A percentile compares a stretch with the other conserved stretches of the same genome.
phyloP scores from a whole-genome alignment of 2,888 invertebrate species.

The Thalpophila matura region DNA sequence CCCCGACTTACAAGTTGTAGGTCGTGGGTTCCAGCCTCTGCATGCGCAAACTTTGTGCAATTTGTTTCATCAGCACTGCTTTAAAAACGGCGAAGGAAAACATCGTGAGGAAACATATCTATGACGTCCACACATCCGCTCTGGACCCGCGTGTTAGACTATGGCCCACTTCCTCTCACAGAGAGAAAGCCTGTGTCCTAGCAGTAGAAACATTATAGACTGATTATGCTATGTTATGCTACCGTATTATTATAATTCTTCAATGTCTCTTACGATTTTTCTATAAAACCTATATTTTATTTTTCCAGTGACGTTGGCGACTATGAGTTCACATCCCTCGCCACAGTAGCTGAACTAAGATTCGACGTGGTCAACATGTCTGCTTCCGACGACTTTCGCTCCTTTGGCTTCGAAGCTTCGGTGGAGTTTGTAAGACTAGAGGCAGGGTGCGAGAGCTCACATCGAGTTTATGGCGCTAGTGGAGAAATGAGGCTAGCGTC shows the following conservation, averaged over 20 bases:
- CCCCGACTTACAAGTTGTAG: too few species aligned
- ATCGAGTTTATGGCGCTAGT: conserved; percentile 94
- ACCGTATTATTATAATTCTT: too few species aligned
- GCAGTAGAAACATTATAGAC: background rate
- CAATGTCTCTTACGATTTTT: too few species aligned
- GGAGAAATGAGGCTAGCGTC: conserved; percentile 93
- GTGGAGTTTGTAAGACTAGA: conserved; percentile 95
- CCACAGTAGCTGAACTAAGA: conserved; percentile 94
- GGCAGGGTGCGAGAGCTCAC: conserved; percentile 93
- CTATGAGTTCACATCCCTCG: conserved; percentile 94
- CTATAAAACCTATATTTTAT: background rate
- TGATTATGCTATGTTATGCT: too few species aligned
- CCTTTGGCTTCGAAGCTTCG: conserved; percentile 95
- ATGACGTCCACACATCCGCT: too few species aligned
- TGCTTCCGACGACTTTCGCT: conserved; percentile 95
- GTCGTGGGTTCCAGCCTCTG: too few species aligned
- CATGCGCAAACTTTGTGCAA: too few species aligned
- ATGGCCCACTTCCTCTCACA: background rate
- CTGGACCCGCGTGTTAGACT: background rate
- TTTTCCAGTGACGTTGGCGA: conserved; percentile 82
- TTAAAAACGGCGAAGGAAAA: too few species aligned
- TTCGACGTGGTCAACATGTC: conserved; percentile 96
- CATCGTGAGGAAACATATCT: too few species aligned
- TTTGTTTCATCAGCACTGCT: too few species aligned
- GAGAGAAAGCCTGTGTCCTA: background rate